phyloP scores from a whole-genome alignment of 2,888 invertebrate species.

The Drosophila kambysellisi region DNA sequence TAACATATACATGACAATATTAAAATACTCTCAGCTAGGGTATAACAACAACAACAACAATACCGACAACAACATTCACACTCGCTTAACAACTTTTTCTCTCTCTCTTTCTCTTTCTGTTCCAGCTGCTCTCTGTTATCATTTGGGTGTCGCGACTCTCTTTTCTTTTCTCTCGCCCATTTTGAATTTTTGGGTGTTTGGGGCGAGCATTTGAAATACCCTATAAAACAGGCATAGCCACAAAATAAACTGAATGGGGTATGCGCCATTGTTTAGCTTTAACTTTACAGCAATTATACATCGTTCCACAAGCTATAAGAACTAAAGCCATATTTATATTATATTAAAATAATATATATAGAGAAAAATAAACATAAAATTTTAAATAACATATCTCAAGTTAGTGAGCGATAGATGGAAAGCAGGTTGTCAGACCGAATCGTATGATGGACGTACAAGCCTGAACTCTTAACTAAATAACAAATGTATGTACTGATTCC shows the following conservation, averaged over 20 bases:
- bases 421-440: not conserved
- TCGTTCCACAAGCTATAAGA: not conserved
- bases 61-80: constrained; percentile 25
- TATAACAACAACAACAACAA: constrained; percentile 11
- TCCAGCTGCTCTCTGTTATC: constrained; percentile 60
- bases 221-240: not conserved
- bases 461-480: too few relatives aligned
- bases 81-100: constrained; percentile 32
- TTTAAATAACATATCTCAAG: not conserved
- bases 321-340: not conserved
- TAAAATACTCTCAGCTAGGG: not conserved
- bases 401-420: not conserved
- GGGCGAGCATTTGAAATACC: not conserved
- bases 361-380: not conserved
- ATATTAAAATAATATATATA: not conserved
- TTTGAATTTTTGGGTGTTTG: constrained; percentile 10
- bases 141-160: constrained; percentile 29
- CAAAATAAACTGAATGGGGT: not conserved
- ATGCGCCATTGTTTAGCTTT: not conserved
- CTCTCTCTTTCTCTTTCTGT: constrained; percentile 3
- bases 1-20: not conserved
- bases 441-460: too few relatives aligned
- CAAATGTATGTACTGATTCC: too few relatives aligned
- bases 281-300: not conserved
- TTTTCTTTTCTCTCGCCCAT: constrained; percentile 1